Percentiles rank a stretch among this genome's conserved stretches.
These are phyloP conservation scores for Sturmia bella DNA, from an alignment of 2,888 invertebrate species.

Conservation along the genomic window DNA sequence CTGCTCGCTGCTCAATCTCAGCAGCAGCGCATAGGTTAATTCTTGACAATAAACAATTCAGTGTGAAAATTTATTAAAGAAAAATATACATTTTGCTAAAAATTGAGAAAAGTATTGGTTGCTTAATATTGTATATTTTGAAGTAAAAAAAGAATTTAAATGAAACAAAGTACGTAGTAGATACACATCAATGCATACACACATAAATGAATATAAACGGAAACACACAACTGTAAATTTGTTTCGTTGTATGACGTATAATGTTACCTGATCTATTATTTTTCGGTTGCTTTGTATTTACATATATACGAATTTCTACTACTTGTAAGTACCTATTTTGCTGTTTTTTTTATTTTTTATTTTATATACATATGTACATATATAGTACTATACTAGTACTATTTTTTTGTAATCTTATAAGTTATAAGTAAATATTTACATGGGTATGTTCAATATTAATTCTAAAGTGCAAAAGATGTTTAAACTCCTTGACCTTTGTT, in stretches of 20 bases:
- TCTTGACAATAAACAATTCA: conserved; percentile 12
- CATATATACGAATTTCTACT: conserved; percentile 15
- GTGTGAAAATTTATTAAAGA: conserved; percentile 27
- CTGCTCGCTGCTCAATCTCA: conserved; percentile 3
- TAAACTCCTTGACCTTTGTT: background rate
- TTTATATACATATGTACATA: background rate
- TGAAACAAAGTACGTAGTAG: background rate
- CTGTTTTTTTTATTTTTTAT: background rate
- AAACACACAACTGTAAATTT: conserved; percentile 61
- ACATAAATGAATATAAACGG: conserved; percentile 27
- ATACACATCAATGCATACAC: too few relatives aligned
- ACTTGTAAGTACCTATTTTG: conserved; percentile 44
- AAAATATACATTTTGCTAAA: conserved; percentile 1
- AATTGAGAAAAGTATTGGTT: conserved; percentile 7
- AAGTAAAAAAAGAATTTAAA: conserved; percentile 9
- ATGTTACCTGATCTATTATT: conserved; percentile 48
- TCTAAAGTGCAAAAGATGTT: background rate
- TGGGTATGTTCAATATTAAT: background rate
- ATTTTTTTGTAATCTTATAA: too few relatives aligned
- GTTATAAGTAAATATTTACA: background rate
- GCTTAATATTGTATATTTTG: background rate
- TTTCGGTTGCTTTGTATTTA: background rate
- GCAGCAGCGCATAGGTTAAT: conserved; percentile 27
- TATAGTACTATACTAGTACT: too few relatives aligned
- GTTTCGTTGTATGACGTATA: conserved; percentile 46